Evolutionary conservation across 2,888 invertebrate species (phyloP).

Genomic region (Herminia tarsipennalis): DNA sequence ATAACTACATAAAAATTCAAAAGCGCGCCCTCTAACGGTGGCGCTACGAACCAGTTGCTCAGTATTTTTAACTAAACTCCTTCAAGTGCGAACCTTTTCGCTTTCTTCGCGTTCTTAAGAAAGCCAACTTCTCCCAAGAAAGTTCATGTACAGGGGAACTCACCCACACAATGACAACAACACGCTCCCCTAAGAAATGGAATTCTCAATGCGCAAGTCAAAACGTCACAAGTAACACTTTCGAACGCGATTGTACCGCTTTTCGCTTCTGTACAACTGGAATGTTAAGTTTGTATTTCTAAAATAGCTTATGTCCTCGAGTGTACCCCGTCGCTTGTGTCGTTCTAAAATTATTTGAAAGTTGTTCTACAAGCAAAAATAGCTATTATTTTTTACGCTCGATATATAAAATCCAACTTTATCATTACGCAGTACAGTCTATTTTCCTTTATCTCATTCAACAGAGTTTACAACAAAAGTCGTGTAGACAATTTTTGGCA

Average conservation of each 20-base stretch:
- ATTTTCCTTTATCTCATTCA: constrained; percentile 21
- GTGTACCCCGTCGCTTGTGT: constrained; percentile 24
- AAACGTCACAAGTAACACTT: constrained; percentile 48
- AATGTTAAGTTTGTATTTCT: constrained; percentile 13
- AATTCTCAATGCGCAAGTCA: constrained; percentile 16
- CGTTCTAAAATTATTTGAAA: constrained; percentile 37
- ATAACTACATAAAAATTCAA: constrained; percentile 32
- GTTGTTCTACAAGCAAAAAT: constrained; percentile 44
- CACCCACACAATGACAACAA: constrained; percentile 54
- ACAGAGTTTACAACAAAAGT: constrained; percentile 39
- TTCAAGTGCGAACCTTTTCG: constrained; percentile 80
- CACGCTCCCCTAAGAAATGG: constrained; percentile 48
- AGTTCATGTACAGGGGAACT: constrained; percentile 63
- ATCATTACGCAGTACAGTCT: accelerated
- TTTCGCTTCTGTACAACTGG: constrained; percentile 15
- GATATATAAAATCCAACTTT: constrained; percentile 34
- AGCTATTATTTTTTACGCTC: constrained; percentile 26
- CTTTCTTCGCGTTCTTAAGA: constrained; percentile 83
- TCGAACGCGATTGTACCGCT: constrained; percentile 24
- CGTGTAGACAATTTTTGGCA: constrained; percentile 61
- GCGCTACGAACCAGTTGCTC: constrained; percentile 57
- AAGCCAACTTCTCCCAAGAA: constrained; percentile 77
- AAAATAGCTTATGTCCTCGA: constrained; percentile 42
- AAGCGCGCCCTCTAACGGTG: constrained; percentile 71
- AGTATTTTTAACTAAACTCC: constrained; percentile 78